These are phyloP conservation scores for Mus spicilegus DNA, from an alignment of 2,113 vertebrate species.

Conservation along the genomic window DNA sequence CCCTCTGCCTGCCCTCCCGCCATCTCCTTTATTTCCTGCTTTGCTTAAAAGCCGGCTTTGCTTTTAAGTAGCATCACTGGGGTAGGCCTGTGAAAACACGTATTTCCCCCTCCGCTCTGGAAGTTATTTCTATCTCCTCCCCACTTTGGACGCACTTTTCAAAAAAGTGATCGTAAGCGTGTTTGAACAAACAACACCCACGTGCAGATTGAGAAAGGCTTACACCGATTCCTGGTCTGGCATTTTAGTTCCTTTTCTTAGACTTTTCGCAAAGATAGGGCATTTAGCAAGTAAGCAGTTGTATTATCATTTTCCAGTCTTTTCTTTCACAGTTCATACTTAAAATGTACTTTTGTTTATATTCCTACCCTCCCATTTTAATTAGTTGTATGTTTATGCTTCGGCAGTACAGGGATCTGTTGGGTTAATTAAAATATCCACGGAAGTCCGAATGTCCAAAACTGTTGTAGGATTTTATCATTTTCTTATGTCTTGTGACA, in stretches of 20 bases:
- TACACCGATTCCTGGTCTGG: background rate
- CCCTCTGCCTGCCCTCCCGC: slow-evolving; percentile 67
- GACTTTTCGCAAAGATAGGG: background rate
- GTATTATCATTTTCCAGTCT: background rate
- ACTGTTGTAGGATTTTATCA: background rate
- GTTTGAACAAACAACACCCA: background rate
- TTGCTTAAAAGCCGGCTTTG: background rate
- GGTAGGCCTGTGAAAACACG: background rate
- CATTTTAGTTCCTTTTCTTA: background rate
- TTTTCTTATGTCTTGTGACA: background rate
- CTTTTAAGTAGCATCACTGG: background rate
- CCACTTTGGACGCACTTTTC: background rate
- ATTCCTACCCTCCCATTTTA: background rate
- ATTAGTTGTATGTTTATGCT: background rate
- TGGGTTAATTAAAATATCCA: background rate
- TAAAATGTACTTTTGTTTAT: background rate
- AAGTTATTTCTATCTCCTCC: background rate
- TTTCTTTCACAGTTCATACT: background rate
- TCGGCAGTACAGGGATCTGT: background rate
- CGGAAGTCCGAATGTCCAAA: background rate
- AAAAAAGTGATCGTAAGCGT: background rate
- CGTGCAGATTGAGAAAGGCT: slow-evolving; percentile 3
- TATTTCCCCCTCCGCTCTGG: background rate
- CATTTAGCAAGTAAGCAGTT: background rate
- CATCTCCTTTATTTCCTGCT: slow-evolving; percentile 70